Evolutionary conservation across 2,888 invertebrate species (phyloP).

Genomic region (Resseliella maxima): DNA sequence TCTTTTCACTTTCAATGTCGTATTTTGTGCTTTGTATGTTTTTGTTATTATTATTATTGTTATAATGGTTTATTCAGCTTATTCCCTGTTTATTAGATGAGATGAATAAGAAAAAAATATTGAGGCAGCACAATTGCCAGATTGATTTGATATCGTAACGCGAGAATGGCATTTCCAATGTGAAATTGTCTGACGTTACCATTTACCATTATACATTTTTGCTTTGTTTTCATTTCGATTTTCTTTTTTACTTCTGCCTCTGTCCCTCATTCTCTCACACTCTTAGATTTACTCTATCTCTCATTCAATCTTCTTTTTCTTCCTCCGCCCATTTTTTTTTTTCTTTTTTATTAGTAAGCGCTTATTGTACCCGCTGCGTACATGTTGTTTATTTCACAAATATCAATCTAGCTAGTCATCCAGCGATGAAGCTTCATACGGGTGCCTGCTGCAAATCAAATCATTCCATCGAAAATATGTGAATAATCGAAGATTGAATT

Average conservation of each 20-base stretch:
- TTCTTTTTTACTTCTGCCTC: not conserved
- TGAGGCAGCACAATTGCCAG: constrained; percentile 24
- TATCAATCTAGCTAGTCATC: constrained; percentile 27
- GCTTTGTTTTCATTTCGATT: no score
- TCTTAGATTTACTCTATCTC: not conserved
- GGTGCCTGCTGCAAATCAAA: constrained; percentile 6
- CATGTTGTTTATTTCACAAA: constrained; percentile 41
- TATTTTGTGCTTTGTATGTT: not conserved
- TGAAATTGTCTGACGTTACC: not conserved
- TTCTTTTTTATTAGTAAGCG: not conserved
- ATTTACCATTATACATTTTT: not conserved
- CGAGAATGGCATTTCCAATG: not conserved
- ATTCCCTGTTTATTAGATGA: not conserved
- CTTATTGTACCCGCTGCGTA: not conserved
- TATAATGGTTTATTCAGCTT: not conserved
- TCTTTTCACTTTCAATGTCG: not conserved
- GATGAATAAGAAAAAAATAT: constrained; percentile 37
- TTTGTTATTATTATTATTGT: not conserved
- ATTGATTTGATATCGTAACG: constrained; percentile 1
- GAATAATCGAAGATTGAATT: constrained; percentile 53
- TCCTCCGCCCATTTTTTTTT: not conserved
- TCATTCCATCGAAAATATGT: constrained; percentile 48
- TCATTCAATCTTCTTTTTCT: no score
- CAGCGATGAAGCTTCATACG: not conserved
- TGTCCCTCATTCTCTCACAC: not conserved